Percentiles rank a stretch among this genome's conserved stretches.
Evolutionary conservation across 2,113 vertebrate species (phyloP).

Genomic region (Macaca fascicularis): T2T-MFA8v1.1 NC_088379.1:24192001-24192500

Average conservation of each 20-base stretch:
- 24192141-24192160: neutral
- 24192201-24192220: neutral
- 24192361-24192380: neutral
- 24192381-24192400: neutral
- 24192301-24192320: neutral
- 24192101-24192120: too few species aligned
- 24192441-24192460: fast-evolving
- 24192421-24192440: neutral
- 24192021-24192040: neutral
- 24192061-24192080: neutral
- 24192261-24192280: neutral
- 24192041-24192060: neutral
- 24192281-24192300: neutral
- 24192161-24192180: neutral
- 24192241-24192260: fast-evolving
- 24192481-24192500: neutral
- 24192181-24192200: neutral
- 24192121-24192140: too few species aligned
- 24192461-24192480: neutral
- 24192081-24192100: neutral
- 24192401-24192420: neutral
- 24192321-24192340: too few species aligned
- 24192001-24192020: neutral
- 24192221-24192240: neutral
- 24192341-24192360: neutral